Conservation (phyloP, 2,797 vertebrate genomes). For the Carapus acus region DNA sequence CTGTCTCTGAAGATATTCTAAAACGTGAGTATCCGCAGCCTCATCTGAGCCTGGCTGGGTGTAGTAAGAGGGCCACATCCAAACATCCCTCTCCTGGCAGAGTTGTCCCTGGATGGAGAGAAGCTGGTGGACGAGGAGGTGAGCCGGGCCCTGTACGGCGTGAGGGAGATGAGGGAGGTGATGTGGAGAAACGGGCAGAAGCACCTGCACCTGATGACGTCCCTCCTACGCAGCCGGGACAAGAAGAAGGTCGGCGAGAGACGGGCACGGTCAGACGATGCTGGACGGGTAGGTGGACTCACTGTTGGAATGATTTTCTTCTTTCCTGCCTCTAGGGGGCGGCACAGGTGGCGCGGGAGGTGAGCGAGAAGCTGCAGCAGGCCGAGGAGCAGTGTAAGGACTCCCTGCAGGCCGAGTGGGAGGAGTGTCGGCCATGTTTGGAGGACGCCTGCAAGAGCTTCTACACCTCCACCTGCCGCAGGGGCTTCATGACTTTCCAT, state of each 20-base stretch:
- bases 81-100: conserved; percentile 55
- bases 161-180: conserved; percentile 87
- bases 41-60: neutral
- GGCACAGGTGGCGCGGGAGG: conserved; percentile 76
- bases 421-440: conserved; percentile 81
- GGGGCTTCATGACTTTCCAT: conserved; percentile 69
- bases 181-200: conserved; percentile 86
- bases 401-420: conserved; percentile 77
- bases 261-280: too few relatives aligned
- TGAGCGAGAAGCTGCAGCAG: conserved; percentile 80
- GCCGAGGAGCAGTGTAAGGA: conserved; percentile 81
- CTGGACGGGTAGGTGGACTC: too few relatives aligned
- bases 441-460: conserved; percentile 81
- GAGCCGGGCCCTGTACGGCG: conserved; percentile 79
- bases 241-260: conserved; percentile 77
- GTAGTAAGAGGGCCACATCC: too few relatives aligned
- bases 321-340: conserved; percentile 72
- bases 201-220: conserved; percentile 81
- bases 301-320: too few relatives aligned
- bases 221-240: conserved; percentile 78
- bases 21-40: conserved; percentile 67
- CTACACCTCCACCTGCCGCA: conserved; percentile 78
- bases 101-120: conserved; percentile 75
- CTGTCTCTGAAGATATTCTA: conserved; percentile 63
- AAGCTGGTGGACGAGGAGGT: conserved; percentile 78